Percentiles rank a stretch among this genome's conserved stretches.
Evolutionary conservation across 2,888 invertebrate species (phyloP).

Genomic region (Alloscopus bannaensis): DNA sequence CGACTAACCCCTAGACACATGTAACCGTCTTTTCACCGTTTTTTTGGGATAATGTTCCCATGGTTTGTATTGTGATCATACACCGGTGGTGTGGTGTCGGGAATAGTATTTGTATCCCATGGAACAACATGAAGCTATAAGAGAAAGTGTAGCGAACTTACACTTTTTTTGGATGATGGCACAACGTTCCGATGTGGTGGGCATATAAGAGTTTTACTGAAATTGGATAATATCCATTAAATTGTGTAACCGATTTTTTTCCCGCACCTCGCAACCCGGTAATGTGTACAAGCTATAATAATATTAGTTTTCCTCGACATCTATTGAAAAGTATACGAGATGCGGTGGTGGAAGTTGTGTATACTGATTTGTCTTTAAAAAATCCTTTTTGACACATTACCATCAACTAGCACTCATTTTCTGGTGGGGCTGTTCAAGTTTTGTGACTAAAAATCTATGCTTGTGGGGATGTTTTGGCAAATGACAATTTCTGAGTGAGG

Average conservation of each 20-base stretch:
- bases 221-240: constrained; percentile 37
- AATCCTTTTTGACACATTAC: constrained; percentile 24
- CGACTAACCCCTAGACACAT: no score
- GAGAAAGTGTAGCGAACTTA: no score
- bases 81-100: no score
- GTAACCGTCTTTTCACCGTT: no score
- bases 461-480: no score
- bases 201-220: constrained; percentile 14
- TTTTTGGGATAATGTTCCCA: no score
- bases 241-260: constrained; percentile 18
- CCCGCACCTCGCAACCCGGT: not conserved
- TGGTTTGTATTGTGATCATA: no score
- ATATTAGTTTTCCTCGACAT: no score
- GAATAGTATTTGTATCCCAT: no score
- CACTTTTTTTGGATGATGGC: not conserved
- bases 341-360: not conserved
- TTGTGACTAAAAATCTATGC: no score
- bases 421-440: not conserved
- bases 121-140: no score
- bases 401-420: constrained; percentile 15
- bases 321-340: not conserved
- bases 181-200: constrained; percentile 7
- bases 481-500: not conserved
- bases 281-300: not conserved
- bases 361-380: not conserved